Evolutionary conservation across 2,888 invertebrate species (phyloP), one percentile per base, ranked within the genome.

Genomic region (Peribatodes rhomboidaria): DNA sequence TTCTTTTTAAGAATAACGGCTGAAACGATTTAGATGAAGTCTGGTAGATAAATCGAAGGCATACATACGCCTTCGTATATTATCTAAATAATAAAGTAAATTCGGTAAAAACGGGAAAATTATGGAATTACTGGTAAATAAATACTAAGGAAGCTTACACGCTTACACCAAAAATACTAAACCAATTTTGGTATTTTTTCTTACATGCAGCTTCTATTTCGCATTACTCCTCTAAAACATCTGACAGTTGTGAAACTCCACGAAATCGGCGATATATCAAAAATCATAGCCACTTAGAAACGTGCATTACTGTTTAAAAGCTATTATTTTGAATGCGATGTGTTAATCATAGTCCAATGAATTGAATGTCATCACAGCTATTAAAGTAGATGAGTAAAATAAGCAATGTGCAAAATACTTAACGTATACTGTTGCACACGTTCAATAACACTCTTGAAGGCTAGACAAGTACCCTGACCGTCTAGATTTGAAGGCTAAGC

Each of bases 341-440:
- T 55, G 55, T 44, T 55, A 55, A 55, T 55, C 55, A 44, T 27
- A 44, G 31, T 20, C 55, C 33, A 20, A 55, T 33, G 18, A 39
- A 41, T 39, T 16, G 33, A 39, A 39, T 55, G 44, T 55, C 42
- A 44, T 55, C 33, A 55, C 18, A 39, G 35, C 50, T 50, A 50
- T 50, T 50, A 37, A 8, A 37, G 10, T 50, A 16, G 33, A 49
- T 33, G 33, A 37, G 50, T 50, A 49, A n/a, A 33, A 16, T 33
- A 33, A 14, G 33, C 49, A 52, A 52, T 52, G 52, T 18, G 35
- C n/a, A 31, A 31, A 47, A 20, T 20, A 20, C 44, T 20, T 44
- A 39, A 39, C 14, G 39, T 14, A 39, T 14, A 39, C 14, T 39
- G 14, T 8, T 44, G 44, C 2, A 44, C 18, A 44, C 4, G 6